Base-by-base conservation (phyloP, 2,113 vertebrate species). In the Alethe castanea region DNA sequence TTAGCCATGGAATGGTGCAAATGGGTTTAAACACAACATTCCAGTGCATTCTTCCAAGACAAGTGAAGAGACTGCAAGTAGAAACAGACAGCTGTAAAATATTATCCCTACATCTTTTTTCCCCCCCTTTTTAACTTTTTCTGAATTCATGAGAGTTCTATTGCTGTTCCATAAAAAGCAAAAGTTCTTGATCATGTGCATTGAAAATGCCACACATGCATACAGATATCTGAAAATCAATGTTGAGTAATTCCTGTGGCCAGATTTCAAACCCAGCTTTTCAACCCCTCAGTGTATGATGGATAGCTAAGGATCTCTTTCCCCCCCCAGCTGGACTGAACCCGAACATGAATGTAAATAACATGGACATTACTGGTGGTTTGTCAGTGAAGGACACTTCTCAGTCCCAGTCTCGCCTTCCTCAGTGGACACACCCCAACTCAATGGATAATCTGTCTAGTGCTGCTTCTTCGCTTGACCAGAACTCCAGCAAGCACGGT, bases 351-450 rank as follows among this genome's bases (percentile, higher is more conserved):
- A 99, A 99, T 98, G 99, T 99, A 98, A 98, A 97, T 98, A 99
- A 98, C 98, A 98, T 99, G 98, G 99, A 99, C 97, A 98, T 99
- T 96, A 93, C 97, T 92, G 98, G 99, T 86, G 98, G 98, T 95
- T 95, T 99, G 97, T 98, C 99, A 90, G 98, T 99, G 98, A 99
- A 99, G 98, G 99, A 99, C 96, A 98, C 98, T 66, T 98, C 98
- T 93, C 99, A 99, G 98, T 99, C 99, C 96, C 99, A 99, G 96
- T 99, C 99, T 77, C 99, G 99, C 96, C 98, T 99, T 97, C 99
- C 99, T 94, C 99, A 99, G 97, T 99, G 99, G 99, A 99, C 99
- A 92, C 99, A 99, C 98, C 98, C 99, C 94, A 99, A 98, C 97
- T 98, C 99, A 69, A 98, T 99, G 98, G 99, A 99, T 94, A 99